Evolutionary conservation across 2,113 vertebrate species (phyloP).

Genomic region (Orthonyx spaldingii): DNA sequence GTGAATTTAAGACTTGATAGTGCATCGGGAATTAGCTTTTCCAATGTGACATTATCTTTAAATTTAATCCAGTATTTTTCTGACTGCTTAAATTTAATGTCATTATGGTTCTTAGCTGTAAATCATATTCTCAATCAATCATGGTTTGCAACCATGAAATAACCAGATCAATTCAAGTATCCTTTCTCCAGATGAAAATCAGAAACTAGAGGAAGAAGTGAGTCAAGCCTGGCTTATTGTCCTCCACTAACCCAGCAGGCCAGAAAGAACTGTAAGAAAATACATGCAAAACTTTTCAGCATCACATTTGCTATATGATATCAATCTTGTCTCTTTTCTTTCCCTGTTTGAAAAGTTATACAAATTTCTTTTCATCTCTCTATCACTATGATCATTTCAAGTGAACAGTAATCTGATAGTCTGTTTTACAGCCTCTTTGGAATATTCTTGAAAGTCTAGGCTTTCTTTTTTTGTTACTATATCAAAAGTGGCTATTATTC

Average conservation of each 20-base stretch:
- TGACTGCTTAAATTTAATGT: not conserved
- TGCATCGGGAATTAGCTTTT: not conserved
- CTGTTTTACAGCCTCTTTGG: not conserved
- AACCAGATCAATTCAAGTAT: not conserved
- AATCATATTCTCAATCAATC: not conserved
- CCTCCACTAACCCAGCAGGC: not conserved
- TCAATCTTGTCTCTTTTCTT: not conserved
- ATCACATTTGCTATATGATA: not conserved
- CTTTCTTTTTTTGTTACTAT: not conserved
- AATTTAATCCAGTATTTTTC: not conserved
- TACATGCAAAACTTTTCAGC: not conserved
- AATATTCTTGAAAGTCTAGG: not conserved
- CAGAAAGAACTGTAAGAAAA: not conserved
- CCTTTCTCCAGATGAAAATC: not conserved
- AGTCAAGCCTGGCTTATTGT: not conserved
- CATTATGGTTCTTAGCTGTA: not conserved
- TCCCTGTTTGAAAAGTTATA: not conserved
- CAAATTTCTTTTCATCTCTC: conserved; percentile 16
- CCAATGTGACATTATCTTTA: not conserved
- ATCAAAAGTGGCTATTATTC: not conserved
- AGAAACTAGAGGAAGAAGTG: not conserved
- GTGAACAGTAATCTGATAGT: not conserved
- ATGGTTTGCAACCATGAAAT: not conserved
- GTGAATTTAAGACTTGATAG: not conserved
- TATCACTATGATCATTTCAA: conserved; percentile 1